Conservation (phyloP, 1,140 invertebrate species). For the Chlorops oryzae region DNA sequence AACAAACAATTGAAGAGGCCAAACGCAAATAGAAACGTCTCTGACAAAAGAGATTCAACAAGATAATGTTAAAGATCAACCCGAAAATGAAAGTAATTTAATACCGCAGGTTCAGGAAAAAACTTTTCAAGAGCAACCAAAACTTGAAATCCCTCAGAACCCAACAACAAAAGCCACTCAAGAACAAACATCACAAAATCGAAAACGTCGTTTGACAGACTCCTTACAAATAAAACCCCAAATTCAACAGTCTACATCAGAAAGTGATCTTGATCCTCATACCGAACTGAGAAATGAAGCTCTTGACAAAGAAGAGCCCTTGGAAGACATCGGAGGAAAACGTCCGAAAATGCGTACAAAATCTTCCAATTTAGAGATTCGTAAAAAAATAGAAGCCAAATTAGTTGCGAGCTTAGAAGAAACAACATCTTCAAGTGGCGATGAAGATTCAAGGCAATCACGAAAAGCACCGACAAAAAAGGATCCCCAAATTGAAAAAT, state of each 20-base stretch:
- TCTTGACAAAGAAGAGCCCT: slow-evolving; percentile 43
- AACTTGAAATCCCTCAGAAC: no score
- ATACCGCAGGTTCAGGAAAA: no score
- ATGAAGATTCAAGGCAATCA: slow-evolving; percentile 40
- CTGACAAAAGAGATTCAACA: no score
- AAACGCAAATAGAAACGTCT: no score
- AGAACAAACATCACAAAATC: slow-evolving; percentile 14
- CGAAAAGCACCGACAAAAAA: slow-evolving; percentile 30
- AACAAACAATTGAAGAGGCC: no score
- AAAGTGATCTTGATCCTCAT: slow-evolving; percentile 36
- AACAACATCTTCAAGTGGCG: slow-evolving; percentile 50
- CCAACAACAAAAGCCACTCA: no score
- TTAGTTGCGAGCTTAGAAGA: slow-evolving; percentile 51
- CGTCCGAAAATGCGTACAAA: slow-evolving; percentile 52
- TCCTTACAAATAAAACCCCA: slow-evolving; percentile 13
- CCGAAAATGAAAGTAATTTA: no score
- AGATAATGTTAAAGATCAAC: no score
- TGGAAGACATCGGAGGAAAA: slow-evolving; percentile 51
- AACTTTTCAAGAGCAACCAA: no score
- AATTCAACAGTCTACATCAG: slow-evolving; percentile 27
- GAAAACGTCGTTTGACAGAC: slow-evolving; percentile 31
- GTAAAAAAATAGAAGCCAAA: slow-evolving; percentile 55
- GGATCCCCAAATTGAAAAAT: slow-evolving; percentile 1
- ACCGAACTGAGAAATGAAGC: slow-evolving; percentile 15
- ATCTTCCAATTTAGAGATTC: slow-evolving; percentile 49